Percentiles rank a stretch among this genome's conserved stretches.
Conservation (phyloP, 2,113 vertebrate species). For the Labeo rohita region DNA sequence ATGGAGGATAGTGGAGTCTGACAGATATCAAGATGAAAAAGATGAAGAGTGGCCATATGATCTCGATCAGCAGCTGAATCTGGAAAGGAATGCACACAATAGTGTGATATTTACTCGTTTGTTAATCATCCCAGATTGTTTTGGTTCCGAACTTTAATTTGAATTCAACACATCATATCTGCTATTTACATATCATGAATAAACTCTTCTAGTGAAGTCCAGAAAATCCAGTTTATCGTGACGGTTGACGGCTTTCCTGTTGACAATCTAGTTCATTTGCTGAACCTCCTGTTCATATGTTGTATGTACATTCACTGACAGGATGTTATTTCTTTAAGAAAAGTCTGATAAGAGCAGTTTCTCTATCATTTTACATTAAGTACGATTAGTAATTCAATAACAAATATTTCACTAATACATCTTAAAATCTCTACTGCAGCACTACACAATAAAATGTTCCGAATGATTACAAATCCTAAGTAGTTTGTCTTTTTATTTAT, state of each 20-base stretch:
- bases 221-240: slow-evolving; percentile 12
- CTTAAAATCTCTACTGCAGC: not conserved
- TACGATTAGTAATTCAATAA: not conserved
- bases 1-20: slow-evolving; percentile 90
- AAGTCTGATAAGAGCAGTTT: not conserved
- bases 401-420: not conserved
- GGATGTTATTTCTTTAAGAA: not conserved
- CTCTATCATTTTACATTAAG: not conserved
- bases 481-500: not conserved
- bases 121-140: not conserved
- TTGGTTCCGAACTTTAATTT: not conserved
- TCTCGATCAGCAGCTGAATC: slow-evolving; percentile 93
- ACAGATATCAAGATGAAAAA: slow-evolving; percentile 98
- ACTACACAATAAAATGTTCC: not conserved
- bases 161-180: not conserved
- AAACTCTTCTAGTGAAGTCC: not conserved
- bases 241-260: not conserved
- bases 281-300: not conserved
- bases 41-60: slow-evolving; percentile 96
- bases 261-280: not conserved
- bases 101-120: not conserved
- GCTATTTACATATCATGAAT: not conserved
- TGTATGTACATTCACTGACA: not conserved
- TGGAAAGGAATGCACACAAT: slow-evolving; percentile 64
- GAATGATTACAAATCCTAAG: not conserved